Evolutionary conservation across 2,113 vertebrate species (phyloP), one percentile per base, ranked within the genome.

Genomic region (Apus apus): DNA sequence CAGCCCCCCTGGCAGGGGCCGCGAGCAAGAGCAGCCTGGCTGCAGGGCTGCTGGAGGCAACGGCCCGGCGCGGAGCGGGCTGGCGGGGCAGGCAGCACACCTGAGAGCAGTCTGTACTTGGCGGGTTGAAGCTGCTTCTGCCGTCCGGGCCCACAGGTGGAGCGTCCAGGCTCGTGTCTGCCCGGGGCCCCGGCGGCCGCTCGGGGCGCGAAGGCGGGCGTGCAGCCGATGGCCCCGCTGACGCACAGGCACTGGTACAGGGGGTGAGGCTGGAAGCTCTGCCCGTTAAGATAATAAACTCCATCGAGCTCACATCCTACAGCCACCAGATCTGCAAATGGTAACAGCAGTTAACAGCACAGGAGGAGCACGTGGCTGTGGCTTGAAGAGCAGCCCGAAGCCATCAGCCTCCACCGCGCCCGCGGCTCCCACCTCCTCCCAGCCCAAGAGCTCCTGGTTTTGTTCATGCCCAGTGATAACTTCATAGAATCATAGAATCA

Each of bases 291-390:
- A 77, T 99, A 99, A 92, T 98, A 98, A 50, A 96, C 90, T 51
- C 98, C 98, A 74, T 98, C 99, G 93, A 99, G 96, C 94, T 99
- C 99, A 78, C 99, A 99, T 88, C 99, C 99, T 88, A 99, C 98
- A 32, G 98, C 99, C 96, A 99, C 93, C 93, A 99, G 97, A 96
- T 99, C 99, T 99, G 97, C 65, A 97, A 97, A 93, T 18, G 76
- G 60, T 79, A 94, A 97, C 43, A 87, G 45, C 23, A 61, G 88
- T 94, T 83, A 75, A 51, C 89, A 36, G 58, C 23, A 16, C 13
- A 9, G 20, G n/a, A 89, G 19, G 27, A 68, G 27, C 27, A 23
- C 0, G 0, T 14, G 27, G 16, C 22, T 92, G 34, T 78, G 72
- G 73, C 25, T 43, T 56, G 68, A 18, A 15, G 8, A 68, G 54